Evolutionary conservation across 2,888 invertebrate species (phyloP).

Genomic region (Hydrotaea diabolus): DNA sequence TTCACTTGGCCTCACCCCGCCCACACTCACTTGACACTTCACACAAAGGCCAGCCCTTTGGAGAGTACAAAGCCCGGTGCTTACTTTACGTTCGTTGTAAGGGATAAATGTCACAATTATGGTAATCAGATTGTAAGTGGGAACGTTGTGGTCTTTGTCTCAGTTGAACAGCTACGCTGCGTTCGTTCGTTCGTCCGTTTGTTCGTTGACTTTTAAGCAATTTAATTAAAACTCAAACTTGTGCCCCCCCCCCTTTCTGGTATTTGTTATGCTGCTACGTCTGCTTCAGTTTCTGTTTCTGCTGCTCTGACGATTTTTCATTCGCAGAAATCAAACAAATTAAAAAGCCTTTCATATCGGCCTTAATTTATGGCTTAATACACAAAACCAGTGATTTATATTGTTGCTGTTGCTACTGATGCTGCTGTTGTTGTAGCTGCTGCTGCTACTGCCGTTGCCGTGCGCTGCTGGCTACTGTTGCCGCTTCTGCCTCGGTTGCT

Average conservation of each 20-base stretch:
- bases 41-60: not conserved
- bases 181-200: not conserved
- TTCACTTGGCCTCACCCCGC: not conserved
- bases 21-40: not conserved
- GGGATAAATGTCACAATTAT: slow-evolving; percentile 20
- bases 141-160: not conserved
- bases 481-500: not conserved
- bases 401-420: slow-evolving; percentile 27
- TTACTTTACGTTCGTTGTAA: not conserved
- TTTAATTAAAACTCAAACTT: slow-evolving; percentile 40
- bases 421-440: slow-evolving; percentile 24
- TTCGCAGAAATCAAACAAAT: slow-evolving; percentile 50
- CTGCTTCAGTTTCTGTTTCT: not conserved
- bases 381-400: slow-evolving; percentile 58
- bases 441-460: slow-evolving; percentile 1
- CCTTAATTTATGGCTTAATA: slow-evolving; percentile 59
- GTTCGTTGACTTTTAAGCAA: slow-evolving; percentile 23
- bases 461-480: slow-evolving; percentile 25
- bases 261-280: not conserved
- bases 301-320: not conserved
- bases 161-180: not conserved
- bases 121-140: slow-evolving; percentile 24
- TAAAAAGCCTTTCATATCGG: slow-evolving; percentile 49
- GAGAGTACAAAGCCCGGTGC: not conserved
- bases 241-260: not conserved